Base-by-base conservation (phyloP, 2,113 vertebrate genomes). In the Phrynosoma blainvillii region DNA sequence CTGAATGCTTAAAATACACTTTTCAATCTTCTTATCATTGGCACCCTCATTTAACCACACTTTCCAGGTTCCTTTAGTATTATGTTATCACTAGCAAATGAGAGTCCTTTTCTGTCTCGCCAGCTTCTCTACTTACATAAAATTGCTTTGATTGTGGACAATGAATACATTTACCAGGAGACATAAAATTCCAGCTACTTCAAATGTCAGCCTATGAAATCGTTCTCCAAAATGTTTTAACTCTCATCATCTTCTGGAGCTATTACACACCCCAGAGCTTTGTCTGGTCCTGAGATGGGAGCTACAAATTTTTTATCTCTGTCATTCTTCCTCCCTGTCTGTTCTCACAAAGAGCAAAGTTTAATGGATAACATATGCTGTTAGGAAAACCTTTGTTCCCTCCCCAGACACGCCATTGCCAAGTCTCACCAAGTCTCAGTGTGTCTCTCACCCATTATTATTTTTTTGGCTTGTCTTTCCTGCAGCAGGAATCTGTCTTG, bases 321-420 rank as follows among this genome's bases (percentile, higher is more conserved):
- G 73, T 89, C 62, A 32, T 71, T 86, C 66, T 65, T 56, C 52
- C 52, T 73, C 40, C 36, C 82, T 85, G 81, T 79, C 86, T 90
- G 36, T 68, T 79, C 40, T 88, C 36, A 88, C 71, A 87, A 88
- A 94, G 93, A 92, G 84, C 77, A 88, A 93, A 82, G 75, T 95
- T 94, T 96, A 95, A 95, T 92, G 93, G 88, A 90, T 80, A 93
- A 79, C 93, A 95, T 90, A 93, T 95, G 94, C 70, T 90, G 73
- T 78, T 88, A 89, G 70, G 59, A 0, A 0, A 92, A 88, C 70
- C 93, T 93, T 94, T 96, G 90, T 92, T 95, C 91, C 79, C 89
- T 79, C 76, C 90, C 82, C 86, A 92, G 25, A 85, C 20, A 73
- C 89, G 52, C 0, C 25, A 25, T 21, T 92, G 93, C 93, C 95